Conservation (phyloP, 2,113 vertebrate genomes). For the Orientallactaga bullata region DNA sequence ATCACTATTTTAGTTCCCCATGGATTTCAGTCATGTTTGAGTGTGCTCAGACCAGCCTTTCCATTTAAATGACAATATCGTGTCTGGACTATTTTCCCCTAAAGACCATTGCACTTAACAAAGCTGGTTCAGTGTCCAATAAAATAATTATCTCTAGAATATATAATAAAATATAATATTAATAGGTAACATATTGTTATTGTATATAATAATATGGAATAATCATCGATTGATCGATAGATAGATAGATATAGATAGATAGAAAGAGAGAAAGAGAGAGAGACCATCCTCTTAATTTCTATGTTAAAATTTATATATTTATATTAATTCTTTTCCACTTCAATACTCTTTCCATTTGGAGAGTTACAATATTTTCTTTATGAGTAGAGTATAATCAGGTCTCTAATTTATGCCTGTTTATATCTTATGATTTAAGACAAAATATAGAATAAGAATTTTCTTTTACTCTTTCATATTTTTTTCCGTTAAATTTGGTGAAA, state of each 20-base stretch:
- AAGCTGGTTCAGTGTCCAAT: background rate
- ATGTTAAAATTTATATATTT: background rate
- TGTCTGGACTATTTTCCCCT: background rate
- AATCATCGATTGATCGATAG: no score
- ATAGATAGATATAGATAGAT: no score
- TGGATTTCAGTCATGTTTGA: conserved; percentile 40
- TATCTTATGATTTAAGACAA: conserved; percentile 42
- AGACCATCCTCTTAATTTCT: background rate
- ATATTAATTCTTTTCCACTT: background rate
- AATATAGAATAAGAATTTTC: conserved; percentile 81
- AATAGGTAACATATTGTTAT: no score
- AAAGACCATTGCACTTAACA: conserved; percentile 12
- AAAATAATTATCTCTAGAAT: conserved; percentile 43
- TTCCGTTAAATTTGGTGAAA: conserved; percentile 66
- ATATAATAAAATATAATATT: no score
- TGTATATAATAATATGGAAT: no score
- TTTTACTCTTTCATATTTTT: conserved; percentile 70
- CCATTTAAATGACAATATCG: conserved; percentile 61
- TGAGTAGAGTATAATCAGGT: background rate
- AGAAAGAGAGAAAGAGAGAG: no score
- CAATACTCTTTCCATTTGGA: background rate
- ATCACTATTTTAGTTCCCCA: conserved; percentile 21
- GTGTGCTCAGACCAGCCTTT: background rate
- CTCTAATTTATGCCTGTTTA: background rate
- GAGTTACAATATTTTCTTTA: background rate